Evolutionary conservation across 2,113 vertebrate genomes (phyloP).

Genomic region (Myocastor coypus): DNA sequence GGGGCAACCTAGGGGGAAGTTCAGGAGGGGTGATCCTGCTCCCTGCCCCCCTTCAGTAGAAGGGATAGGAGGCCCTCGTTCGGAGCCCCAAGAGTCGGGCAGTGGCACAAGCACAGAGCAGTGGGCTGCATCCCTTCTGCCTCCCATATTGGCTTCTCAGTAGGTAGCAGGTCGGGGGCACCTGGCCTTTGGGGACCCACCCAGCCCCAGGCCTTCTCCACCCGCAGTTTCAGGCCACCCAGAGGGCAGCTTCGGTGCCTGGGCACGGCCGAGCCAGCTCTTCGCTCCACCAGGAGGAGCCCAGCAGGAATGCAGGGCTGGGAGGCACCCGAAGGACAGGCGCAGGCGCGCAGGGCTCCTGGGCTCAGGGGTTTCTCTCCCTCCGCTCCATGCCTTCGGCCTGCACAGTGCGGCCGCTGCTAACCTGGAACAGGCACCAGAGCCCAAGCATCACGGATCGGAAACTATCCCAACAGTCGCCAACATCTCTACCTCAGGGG

Average conservation of each 20-base stretch:
- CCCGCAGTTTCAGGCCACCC: neutral
- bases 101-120: neutral
- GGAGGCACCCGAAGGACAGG: fast-evolving
- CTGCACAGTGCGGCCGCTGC: fast-evolving
- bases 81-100: neutral
- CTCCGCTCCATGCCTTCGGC: fast-evolving
- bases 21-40: neutral
- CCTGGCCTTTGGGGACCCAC: neutral
- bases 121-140: fast-evolving
- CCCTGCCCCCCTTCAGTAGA: neutral
- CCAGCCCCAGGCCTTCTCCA: neutral
- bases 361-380: fast-evolving
- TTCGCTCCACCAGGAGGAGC: neutral
- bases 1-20: neutral
- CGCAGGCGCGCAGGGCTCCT: fast-evolving
- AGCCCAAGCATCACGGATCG: fast-evolving
- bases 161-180: neutral
- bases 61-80: fast-evolving
- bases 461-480: fast-evolving
- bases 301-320: fast-evolving
- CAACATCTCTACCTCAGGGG: neutral
- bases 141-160: fast-evolving
- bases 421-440: neutral
- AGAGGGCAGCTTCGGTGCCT: too few relatives aligned
- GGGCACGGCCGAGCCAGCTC: neutral